These are phyloP conservation scores for Aegotheles bennettii DNA, from an alignment of 2,113 vertebrate species.

Conservation along the genomic window DNA sequence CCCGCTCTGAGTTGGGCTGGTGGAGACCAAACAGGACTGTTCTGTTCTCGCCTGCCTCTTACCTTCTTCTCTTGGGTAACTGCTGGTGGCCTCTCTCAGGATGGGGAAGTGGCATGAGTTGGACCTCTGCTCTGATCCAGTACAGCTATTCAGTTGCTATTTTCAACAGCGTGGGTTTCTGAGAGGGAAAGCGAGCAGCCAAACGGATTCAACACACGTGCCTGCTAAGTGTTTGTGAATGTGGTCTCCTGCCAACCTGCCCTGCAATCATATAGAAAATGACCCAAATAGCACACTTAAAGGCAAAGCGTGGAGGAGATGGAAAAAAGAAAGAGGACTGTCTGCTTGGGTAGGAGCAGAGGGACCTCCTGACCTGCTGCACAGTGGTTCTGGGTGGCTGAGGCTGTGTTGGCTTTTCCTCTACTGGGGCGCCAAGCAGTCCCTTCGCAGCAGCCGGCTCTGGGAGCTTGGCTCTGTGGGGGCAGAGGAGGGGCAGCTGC, in stretches of 20 bases:
- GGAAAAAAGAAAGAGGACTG: neutral
- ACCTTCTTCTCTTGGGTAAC: neutral
- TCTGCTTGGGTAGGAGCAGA: neutral
- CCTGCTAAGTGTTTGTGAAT: neutral
- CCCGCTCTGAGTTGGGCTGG: neutral
- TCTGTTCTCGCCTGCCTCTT: neutral
- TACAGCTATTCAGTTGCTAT: neutral
- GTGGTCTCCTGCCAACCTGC: neutral
- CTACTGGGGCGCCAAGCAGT: neutral
- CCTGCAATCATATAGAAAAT: neutral
- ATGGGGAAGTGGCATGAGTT: neutral
- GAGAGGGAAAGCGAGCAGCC: rapidly evolving
- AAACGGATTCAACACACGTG: neutral
- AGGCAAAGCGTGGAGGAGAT: neutral
- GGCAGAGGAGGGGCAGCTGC: neutral
- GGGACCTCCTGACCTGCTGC: neutral
- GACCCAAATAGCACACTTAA: neutral
- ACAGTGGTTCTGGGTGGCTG: rapidly evolving
- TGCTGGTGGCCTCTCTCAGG: neutral
- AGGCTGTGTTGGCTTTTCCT: neutral
- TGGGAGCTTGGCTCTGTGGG: rapidly evolving
- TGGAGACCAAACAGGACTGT: rapidly evolving
- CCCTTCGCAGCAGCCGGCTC: rapidly evolving
- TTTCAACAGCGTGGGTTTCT: neutral
- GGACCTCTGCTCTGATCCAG: neutral